Percentiles rank a stretch among this genome's conserved stretches.
phyloP scores from a whole-genome alignment of 2,888 invertebrate species.

The Caenorhabditis virilis region DNA sequence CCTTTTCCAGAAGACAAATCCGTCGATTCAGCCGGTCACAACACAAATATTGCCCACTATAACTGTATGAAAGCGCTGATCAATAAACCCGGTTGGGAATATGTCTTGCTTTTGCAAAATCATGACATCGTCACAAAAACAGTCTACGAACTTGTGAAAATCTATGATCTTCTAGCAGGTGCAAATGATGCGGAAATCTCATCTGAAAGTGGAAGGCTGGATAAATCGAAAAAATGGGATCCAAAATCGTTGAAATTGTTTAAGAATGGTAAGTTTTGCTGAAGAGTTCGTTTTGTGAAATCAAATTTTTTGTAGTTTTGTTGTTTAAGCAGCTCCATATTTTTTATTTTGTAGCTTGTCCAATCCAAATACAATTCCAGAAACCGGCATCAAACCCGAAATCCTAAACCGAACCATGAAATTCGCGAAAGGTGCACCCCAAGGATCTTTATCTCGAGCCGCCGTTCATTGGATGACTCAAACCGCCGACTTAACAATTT shows the following conservation, averaged over 20 bases:
- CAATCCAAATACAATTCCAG: too few species aligned
- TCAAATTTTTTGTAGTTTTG: too few species aligned
- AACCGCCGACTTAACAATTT: conserved; percentile 22
- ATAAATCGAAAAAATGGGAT: conserved; percentile 29
- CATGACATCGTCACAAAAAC: conserved; percentile 41
- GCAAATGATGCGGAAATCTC: conserved; percentile 46
- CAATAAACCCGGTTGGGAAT: conserved; percentile 44
- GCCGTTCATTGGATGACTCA: conserved; percentile 46
- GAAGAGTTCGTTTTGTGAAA: too few species aligned
- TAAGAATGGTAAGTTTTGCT: conserved; percentile 19
- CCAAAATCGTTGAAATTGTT: conserved; percentile 33
- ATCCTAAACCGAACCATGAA: conserved; percentile 17
- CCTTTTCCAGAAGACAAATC: conserved; percentile 34
- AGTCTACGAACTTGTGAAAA: conserved; percentile 34
- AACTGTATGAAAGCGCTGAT: conserved; percentile 40
- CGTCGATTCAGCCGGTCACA: conserved; percentile 41
- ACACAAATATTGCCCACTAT: conserved; percentile 40
- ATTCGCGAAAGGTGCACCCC: conserved; percentile 44
- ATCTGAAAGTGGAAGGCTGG: conserved; percentile 19
- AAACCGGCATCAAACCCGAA: conserved; percentile 8
- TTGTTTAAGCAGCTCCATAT: too few species aligned
- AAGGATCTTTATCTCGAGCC: conserved; percentile 34
- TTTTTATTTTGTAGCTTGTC: too few species aligned
- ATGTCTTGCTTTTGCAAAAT: conserved; percentile 45
- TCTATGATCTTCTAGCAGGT: conserved; percentile 37